Evolutionary conservation across 2,113 vertebrate genomes (phyloP).

Genomic region (Chionodraco myersi): DNA sequence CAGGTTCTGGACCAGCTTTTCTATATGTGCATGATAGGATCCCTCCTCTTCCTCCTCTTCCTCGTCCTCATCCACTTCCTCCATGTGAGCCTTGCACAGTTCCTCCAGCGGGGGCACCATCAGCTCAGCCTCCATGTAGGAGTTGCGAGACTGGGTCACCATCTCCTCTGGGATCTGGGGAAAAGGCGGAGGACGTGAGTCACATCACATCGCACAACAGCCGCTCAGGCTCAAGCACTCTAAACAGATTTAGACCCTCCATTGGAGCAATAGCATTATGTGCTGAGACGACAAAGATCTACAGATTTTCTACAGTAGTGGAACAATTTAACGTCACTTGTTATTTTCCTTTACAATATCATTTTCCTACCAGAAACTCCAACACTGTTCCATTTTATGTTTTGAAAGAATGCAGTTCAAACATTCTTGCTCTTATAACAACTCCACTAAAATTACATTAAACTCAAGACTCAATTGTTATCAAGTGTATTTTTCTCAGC

Average conservation of each 20-base stretch:
- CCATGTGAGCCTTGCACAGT: constrained; percentile 84
- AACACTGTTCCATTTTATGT: neutral
- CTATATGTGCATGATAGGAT: constrained; percentile 87
- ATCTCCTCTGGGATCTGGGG: constrained; percentile 92
- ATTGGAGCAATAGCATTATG: neutral
- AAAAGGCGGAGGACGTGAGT: neutral
- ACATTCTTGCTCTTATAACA: constrained; percentile 2
- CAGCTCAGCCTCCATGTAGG: constrained; percentile 92
- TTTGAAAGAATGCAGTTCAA: constrained; percentile 4
- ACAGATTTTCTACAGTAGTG: neutral
- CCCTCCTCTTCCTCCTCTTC: constrained; percentile 89
- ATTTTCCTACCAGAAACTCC: neutral
- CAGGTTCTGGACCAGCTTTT: constrained; percentile 88
- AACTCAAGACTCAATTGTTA: neutral
- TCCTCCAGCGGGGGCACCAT: constrained; percentile 89
- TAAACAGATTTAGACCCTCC: neutral
- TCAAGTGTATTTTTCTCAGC: constrained; percentile 13
- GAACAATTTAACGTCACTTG: neutral
- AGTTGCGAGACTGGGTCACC: constrained; percentile 91
- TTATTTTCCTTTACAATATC: constrained; percentile 1
- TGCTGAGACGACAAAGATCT: neutral
- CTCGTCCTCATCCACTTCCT: constrained; percentile 71
- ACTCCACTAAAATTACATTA: neutral
- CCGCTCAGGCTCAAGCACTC: neutral
- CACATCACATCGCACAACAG: neutral